These are phyloP conservation scores for Clytia hemisphaerica DNA, from an alignment of 30 jellyfish, hydroid and myxozoan species.

Conservation along the genomic window DNA sequence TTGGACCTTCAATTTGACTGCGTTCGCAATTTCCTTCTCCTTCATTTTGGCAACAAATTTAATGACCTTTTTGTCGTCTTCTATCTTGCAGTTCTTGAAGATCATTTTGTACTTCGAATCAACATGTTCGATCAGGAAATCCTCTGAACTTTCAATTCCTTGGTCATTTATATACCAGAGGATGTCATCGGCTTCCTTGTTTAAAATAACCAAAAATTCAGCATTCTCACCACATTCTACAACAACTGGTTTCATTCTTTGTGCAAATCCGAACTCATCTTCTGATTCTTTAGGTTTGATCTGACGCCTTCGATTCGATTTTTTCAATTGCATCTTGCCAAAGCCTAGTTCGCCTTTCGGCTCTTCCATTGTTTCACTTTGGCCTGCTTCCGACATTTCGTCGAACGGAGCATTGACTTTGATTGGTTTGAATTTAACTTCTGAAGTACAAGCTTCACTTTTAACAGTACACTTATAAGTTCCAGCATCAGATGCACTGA, in stretches of 20 bases:
- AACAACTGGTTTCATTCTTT: not conserved
- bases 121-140: conserved; percentile 22
- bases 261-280: conserved; percentile 25
- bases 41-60: not conserved
- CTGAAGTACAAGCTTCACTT: conserved; percentile 39
- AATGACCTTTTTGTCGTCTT: not conserved
- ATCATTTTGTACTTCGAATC: conserved; percentile 1
- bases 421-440: too few species aligned
- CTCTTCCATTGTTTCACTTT: not conserved
- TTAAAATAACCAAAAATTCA: not conserved
- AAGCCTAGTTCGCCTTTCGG: not conserved
- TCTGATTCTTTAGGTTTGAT: conserved; percentile 2
- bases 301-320: not conserved
- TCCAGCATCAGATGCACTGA: conserved; percentile 52
- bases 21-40: not conserved
- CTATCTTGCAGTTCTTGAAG: conserved; percentile 17
- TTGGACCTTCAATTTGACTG: conserved; percentile 12
- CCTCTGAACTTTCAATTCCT: conserved; percentile 35
- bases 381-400: too few species aligned
- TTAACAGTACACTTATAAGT: conserved; percentile 46
- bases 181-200: not conserved
- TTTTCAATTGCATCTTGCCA: not conserved
- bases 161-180: conserved; percentile 41
- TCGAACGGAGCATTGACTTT: too few species aligned
- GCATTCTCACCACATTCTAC: not conserved